A percentile compares a stretch with the other conserved stretches of the same genome.
Evolutionary conservation across 2,113 vertebrate genomes (phyloP).

Genomic region (Syngnathus floridae): DNA sequence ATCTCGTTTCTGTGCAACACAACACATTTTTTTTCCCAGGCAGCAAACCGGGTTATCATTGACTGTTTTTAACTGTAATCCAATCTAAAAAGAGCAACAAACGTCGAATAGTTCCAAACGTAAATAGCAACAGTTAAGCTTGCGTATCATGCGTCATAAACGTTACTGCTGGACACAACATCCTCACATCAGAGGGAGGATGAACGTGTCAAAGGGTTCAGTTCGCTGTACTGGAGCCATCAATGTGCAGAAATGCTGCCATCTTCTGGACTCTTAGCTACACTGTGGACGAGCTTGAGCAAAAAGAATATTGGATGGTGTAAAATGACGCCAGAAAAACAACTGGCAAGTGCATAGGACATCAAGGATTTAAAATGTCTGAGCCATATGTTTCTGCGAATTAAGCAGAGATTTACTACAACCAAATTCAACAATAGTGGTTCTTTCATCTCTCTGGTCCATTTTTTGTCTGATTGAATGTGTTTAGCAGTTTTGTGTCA

Average conservation of each 20-base stretch:
- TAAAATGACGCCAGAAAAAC: background rate
- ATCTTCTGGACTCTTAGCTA: conserved; percentile 36
- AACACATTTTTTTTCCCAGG: background rate
- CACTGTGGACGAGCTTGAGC: background rate
- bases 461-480: background rate
- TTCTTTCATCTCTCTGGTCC: background rate
- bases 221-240: background rate
- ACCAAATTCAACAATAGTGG: background rate
- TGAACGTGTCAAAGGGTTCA: conserved; percentile 36
- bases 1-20: background rate
- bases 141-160: conserved; percentile 15
- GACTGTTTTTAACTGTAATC: background rate
- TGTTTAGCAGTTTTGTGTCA: background rate
- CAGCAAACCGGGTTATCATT: background rate
- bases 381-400: background rate
- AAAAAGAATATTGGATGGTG: too few species aligned
- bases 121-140: background rate
- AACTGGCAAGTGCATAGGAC: background rate
- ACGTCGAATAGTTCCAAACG: background rate
- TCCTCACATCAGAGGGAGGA: conserved; percentile 9
- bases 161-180: conserved; percentile 34
- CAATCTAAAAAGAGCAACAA: background rate
- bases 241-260: conserved; percentile 47
- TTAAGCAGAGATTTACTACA: background rate
- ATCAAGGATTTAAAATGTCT: background rate